Evolutionary conservation across 2,888 invertebrate genomes (phyloP), one percentile per base, ranked within the genome.

Genomic region (Noctua janthina): DNA sequence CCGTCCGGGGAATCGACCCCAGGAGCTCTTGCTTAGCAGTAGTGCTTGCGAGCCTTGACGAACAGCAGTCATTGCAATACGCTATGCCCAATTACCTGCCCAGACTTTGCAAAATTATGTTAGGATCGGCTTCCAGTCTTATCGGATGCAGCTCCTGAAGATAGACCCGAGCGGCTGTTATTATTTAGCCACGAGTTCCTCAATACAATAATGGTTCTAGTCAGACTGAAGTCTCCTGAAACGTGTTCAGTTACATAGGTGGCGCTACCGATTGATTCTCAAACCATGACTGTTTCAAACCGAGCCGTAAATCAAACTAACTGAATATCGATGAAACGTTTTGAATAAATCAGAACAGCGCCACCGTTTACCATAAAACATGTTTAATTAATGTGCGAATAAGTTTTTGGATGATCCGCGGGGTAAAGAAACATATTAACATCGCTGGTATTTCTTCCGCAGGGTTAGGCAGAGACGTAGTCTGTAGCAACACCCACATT

Each of bases 321-420:
- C 87, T 81, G 85, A 82, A 84, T 90, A 90, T 89, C 89, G 83
- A 89, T 87, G 87, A 78, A 78, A 83, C 23, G 15, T 71, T 11
- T 69, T 82, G 89, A 89, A 89, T 89, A 90, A 88, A 84, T 68
- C 87, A 81, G 81, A 54, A 59, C 39, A 62, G 49, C 59, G 59
- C 59, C 35, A 43, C 10, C 68, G 29, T 77, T 88, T 86, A 86
- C 17, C 81, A 81, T 80, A 73, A 80, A 73, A 76, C 62, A 81
- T 85, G 81, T 88, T 73, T 88, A 88, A 88, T 77, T 81, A 71
- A 88, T 88, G 75, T 70, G 46, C n/a, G 51, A 62, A 75, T 73
- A 62, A 69, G 72, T 62, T 73, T 68, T 35, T 62, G 51, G 15
- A 35, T 17, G 23, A 59, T 13, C 49, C 17, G 51, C 17, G 2